Percentiles rank a stretch among this genome's conserved stretches.
Evolutionary conservation across 2,888 invertebrate species (phyloP).

Genomic region (Trilocha varians): DNA sequence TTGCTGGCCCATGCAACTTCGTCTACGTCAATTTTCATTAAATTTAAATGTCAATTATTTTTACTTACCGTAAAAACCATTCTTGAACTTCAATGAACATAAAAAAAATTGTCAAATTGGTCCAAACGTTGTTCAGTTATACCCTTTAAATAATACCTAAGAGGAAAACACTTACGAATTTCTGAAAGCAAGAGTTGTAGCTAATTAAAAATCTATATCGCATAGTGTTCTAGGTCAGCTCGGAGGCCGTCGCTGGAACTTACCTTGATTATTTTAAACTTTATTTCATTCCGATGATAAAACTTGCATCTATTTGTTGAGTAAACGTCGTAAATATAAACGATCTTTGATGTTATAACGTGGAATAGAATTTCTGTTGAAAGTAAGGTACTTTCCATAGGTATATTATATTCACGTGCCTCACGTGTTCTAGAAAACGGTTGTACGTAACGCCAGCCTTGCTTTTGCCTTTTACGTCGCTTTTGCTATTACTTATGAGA

Average conservation of each 20-base stretch:
- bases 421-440: not conserved
- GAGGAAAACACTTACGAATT: not conserved
- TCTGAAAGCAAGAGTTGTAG: not conserved
- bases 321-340: constrained; percentile 41
- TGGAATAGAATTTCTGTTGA: constrained; percentile 9
- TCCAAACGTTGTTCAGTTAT: too few relatives aligned
- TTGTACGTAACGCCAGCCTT: not conserved
- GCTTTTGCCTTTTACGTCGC: not conserved
- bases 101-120: too few relatives aligned
- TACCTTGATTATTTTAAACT: constrained; percentile 46
- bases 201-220: not conserved
- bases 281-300: constrained; percentile 38
- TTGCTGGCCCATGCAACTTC: too few relatives aligned
- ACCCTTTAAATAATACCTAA: too few relatives aligned
- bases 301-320: constrained; percentile 40
- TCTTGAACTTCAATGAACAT: too few relatives aligned
- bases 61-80: too few relatives aligned
- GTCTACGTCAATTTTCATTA: too few relatives aligned
- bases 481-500: too few relatives aligned
- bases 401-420: not conserved
- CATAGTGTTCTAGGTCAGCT: constrained; percentile 39
- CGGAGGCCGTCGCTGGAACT: constrained; percentile 35
- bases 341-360: constrained; percentile 33
- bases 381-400: not conserved
- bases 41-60: too few relatives aligned